Base-by-base conservation (phyloP, 2,797 vertebrate genomes). In the Rhinogobio ventralis region DNA sequence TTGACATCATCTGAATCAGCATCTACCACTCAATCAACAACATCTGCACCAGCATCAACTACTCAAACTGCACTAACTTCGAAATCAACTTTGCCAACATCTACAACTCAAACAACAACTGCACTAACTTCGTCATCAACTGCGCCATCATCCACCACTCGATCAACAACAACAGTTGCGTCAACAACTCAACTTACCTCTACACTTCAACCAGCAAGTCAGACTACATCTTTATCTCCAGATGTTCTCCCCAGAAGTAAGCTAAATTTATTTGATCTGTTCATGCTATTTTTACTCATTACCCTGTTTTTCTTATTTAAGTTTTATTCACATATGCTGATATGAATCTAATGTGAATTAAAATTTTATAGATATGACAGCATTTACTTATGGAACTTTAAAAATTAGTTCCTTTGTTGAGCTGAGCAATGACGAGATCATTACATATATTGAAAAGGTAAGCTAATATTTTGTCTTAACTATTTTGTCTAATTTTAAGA, bases 381-480 rank as follows among this genome's bases (percentile, higher is more conserved):
- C 45, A 46, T 53, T 68, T 53, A 79, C 82, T 45, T 71, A 51
- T 45, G 68, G 75, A 72, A 13, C n/a, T 11, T 20, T 90, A 15
- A 66, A 57, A 60, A 36, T 90, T 30, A 66, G 28, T 14, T 84
- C 84, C 28, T 60, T 49, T 7, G 57, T 33, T 45, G 45, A 76
- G 5, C 79, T 87, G 67, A 77, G n/a, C 14, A 77, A 73, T 23
- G 74, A 77, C 23, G 39, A 72, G 53, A 79, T 87, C 19, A 60
- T 73, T 28, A 6, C 7, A 28, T 62, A 80, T 36, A 71, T 86
- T 68, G 17, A 86, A 19, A 46, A 69, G 85, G 87, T 88, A 86
- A 82, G 82, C 1, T 10, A 7, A 17, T 17, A 20, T 23, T 68
- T 69, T 67, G 0, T 5, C 57, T 15, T 14, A 14, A 28, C 11